Evolutionary conservation across 2,888 invertebrate genomes (phyloP).

Genomic region (Chloromyia formosa): DNA sequence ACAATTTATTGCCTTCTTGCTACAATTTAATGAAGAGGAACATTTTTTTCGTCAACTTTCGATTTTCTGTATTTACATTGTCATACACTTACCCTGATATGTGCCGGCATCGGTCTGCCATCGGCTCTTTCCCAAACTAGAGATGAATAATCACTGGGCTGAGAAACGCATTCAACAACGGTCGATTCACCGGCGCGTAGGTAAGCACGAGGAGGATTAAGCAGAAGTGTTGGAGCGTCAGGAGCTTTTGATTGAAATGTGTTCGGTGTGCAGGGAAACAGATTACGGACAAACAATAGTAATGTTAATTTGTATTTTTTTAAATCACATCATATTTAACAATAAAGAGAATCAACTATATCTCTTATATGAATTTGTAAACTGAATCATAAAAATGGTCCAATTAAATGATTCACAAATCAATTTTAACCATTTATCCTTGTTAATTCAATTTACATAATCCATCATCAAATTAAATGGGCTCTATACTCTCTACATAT

Average conservation of each 20-base stretch:
- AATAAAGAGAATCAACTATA: no score
- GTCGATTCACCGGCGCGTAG: slow-evolving; percentile 61
- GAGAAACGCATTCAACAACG: slow-evolving; percentile 62
- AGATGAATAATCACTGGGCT: slow-evolving; percentile 58
- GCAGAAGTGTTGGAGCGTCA: slow-evolving; percentile 56
- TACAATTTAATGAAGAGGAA: slow-evolving; percentile 48
- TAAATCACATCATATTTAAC: no score
- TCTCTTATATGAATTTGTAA: no score
- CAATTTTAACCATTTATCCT: no score
- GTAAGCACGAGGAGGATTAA: slow-evolving; percentile 60
- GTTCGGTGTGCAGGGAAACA: no score
- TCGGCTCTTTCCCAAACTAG: slow-evolving; percentile 62
- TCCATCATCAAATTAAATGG: no score
- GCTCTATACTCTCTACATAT: no score
- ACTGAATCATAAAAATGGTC: no score
- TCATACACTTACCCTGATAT: slow-evolving; percentile 58
- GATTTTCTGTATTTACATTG: no score
- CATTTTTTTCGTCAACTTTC: neutral
- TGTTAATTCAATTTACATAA: no score
- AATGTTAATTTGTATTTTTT: neutral
- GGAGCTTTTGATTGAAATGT: slow-evolving; percentile 20
- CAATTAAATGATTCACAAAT: no score
- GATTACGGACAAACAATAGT: no score
- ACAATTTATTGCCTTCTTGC: slow-evolving; percentile 63
- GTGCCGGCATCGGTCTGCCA: slow-evolving; percentile 57